These are phyloP conservation scores for Aptenodytes patagonicus DNA, from an alignment of 2,113 vertebrate species.

Conservation along the genomic window DNA sequence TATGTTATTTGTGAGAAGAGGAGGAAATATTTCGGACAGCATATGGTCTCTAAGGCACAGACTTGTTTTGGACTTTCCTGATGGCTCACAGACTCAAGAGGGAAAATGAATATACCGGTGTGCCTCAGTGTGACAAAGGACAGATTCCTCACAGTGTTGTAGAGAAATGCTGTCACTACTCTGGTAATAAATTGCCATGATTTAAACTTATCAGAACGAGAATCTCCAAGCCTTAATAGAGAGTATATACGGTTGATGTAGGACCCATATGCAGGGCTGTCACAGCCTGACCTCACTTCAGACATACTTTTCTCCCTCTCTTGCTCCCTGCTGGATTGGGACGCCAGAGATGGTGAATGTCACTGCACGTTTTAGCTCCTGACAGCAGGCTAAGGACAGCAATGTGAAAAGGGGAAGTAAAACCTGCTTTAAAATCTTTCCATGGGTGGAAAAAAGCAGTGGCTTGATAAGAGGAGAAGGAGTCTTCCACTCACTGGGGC, in stretches of 20 bases:
- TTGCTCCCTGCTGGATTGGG: neutral
- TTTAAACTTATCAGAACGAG: neutral
- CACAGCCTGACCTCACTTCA: neutral
- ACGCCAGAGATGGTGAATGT: neutral
- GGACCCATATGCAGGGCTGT: neutral
- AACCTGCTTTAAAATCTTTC: neutral
- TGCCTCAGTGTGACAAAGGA: neutral
- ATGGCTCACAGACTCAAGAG: neutral
- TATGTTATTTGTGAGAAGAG: neutral
- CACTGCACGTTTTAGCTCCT: neutral
- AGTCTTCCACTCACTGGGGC: rapidly evolving
- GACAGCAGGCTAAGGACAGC: neutral
- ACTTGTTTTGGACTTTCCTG: neutral
- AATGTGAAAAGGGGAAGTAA: neutral
- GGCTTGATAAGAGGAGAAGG: neutral
- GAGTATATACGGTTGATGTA: neutral
- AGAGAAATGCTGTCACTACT: neutral
- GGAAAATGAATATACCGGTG: neutral
- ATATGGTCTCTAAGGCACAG: neutral
- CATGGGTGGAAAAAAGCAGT: neutral
- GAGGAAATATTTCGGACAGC: neutral
- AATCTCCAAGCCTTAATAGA: neutral
- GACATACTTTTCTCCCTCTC: neutral
- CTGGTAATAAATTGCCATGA: neutral
- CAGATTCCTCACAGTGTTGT: neutral